Evolutionary conservation across 1,140 invertebrate species (phyloP).

Genomic region (Glossosoma conforme): DNA sequence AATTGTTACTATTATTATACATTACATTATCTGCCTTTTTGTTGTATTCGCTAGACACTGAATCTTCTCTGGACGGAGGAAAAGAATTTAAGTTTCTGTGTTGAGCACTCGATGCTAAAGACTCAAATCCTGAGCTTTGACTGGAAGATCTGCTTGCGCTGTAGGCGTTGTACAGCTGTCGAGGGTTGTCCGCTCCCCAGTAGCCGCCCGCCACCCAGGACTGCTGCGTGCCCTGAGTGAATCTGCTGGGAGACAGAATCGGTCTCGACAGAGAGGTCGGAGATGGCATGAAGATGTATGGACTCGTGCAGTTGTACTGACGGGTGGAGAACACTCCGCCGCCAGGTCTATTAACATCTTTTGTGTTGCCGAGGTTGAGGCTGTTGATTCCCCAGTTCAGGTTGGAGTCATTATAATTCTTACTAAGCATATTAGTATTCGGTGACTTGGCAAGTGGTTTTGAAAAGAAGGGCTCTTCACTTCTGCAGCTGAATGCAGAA

Average conservation of each 20-base stretch:
- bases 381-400: constrained; percentile 45
- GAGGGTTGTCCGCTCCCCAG: constrained; percentile 44
- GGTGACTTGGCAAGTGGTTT: too few relatives aligned
- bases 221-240: constrained; percentile 40
- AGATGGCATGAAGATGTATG: constrained; percentile 42
- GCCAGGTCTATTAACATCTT: constrained; percentile 1
- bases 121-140: constrained; percentile 51
- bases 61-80: constrained; percentile 43
- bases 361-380: constrained; percentile 23
- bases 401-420: constrained; percentile 42
- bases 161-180: constrained; percentile 37
- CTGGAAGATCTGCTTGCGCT: constrained; percentile 48
- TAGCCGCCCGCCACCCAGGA: constrained; percentile 51
- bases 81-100: constrained; percentile 43
- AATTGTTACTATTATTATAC: constrained; percentile 4
- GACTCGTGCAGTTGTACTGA: constrained; percentile 42
- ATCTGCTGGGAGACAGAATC: constrained; percentile 46
- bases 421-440: too few relatives aligned
- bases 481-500: too few relatives aligned
- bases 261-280: constrained; percentile 35
- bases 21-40: constrained; percentile 31
- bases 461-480: too few relatives aligned
- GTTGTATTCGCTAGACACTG: constrained; percentile 39
- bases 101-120: constrained; percentile 43
- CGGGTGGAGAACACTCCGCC: constrained; percentile 43